These are phyloP conservation scores for Pantelozetes paolii DNA, from an alignment of 2,888 invertebrate genomes.

Conservation along the genomic window DNA sequence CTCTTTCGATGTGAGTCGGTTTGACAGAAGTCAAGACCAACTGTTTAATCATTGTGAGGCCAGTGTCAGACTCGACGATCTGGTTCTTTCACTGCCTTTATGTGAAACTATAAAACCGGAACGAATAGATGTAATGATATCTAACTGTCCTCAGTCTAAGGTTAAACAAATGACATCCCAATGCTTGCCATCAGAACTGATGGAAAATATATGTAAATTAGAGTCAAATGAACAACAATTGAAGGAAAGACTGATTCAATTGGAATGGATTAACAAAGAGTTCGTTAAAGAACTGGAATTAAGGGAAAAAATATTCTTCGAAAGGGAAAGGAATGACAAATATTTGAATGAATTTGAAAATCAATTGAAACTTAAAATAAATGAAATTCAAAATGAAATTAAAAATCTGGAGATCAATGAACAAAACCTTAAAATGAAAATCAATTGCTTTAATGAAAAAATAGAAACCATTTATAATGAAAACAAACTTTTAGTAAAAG, in stretches of 20 bases:
- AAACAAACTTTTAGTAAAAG: no score
- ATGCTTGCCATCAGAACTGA: background rate
- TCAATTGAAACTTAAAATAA: background rate
- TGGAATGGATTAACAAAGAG: slow-evolving; percentile 45
- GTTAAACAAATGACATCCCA: background rate
- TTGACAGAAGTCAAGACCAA: background rate
- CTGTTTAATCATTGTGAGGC: background rate
- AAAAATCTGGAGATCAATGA: background rate
- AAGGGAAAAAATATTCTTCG: slow-evolving; percentile 43
- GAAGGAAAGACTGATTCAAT: slow-evolving; percentile 42
- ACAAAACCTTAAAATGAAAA: background rate
- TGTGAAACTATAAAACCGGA: slow-evolving; percentile 38
- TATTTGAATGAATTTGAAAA: background rate
- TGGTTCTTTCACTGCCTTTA: background rate
- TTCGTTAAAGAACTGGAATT: slow-evolving; percentile 46
- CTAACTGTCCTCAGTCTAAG: background rate
- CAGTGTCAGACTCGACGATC: background rate
- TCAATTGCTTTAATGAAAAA: background rate
- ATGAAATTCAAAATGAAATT: background rate
- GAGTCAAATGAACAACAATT: slow-evolving; percentile 45
- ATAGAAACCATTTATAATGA: background rate
- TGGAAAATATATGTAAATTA: slow-evolving; percentile 39
- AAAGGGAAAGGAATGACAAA: slow-evolving; percentile 43
- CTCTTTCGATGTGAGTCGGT: slow-evolving; percentile 32
- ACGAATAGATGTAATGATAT: slow-evolving; percentile 19